Evolutionary conservation across 2,113 vertebrate genomes (phyloP), one percentile per base, ranked within the genome.

Genomic region (Acanthochromis polyacanthus): DNA sequence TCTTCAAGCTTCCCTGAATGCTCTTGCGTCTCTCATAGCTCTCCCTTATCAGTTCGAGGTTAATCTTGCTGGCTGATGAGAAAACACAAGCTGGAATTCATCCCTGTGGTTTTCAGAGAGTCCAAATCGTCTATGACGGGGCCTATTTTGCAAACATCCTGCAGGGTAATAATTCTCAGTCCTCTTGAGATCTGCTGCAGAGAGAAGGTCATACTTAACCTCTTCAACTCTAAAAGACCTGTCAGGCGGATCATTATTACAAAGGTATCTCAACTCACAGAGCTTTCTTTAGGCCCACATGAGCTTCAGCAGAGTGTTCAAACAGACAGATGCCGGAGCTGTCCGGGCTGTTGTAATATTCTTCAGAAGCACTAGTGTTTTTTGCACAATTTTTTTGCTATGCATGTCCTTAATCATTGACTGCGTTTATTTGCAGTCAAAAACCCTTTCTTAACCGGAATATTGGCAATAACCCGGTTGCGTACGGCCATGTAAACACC

Each of bases 91-190:
- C 46, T 83, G 68, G 40, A 76, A 60, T 80, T 65, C 62, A 62
- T 66, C 55, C 20, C 15, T 68, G 51, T 79, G 48, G 77, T 73
- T 80, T 75, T 55, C 67, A 28, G 45, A 67, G 56, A 71, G 62
- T 56, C 51, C 38, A 52, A 80, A 76, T 77, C 80, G 58, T 64
- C 51, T 86, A 80, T 83, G 80, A 81, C 77, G 20, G 71, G 45
- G 25, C 17, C 58, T 25, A 48, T 82, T 82, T 76, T 82, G 62
- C 45, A 61, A 71, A 53, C 46, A 70, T 76, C 75, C 67, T 79
- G 58, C 59, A 28, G 53, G 64, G 51, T 78, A 71, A 75, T 74
- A 74, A 84, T 65, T 82, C 71, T 84, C 72, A 63, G 72, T 4
- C 59, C 55, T 72, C 77, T 75, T 61, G 65, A 75, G 61, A 25